These are phyloP conservation scores for Heterodera schachtii DNA, from an alignment of 1,140 invertebrate genomes.

Conservation along the genomic window DNA sequence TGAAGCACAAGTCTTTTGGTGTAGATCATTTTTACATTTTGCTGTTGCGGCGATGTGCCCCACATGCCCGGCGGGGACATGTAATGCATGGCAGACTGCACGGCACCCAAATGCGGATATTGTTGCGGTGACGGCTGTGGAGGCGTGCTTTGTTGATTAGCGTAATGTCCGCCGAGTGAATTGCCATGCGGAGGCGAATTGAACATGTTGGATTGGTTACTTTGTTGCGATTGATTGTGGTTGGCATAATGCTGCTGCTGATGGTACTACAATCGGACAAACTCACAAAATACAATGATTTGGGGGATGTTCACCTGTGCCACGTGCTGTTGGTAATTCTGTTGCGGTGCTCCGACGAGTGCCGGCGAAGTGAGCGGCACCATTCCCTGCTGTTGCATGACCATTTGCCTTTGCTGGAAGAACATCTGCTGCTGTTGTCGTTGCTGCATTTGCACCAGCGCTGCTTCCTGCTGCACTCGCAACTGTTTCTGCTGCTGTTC, in stretches of 20 bases:
- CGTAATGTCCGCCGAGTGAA: constrained; percentile 2
- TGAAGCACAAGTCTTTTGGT: too few relatives aligned
- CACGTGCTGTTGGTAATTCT: constrained; percentile 25
- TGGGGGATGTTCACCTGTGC: neutral
- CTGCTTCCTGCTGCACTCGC: constrained; percentile 29
- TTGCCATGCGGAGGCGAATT: constrained; percentile 4
- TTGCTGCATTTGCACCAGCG: constrained; percentile 21
- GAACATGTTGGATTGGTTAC: neutral
- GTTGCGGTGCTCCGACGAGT: neutral
- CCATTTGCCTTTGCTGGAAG: constrained; percentile 28
- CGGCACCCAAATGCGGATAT: neutral
- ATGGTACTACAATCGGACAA: constrained; percentile 7
- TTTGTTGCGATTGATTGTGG: constrained; percentile 8
- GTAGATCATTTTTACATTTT: neutral
- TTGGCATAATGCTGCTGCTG: constrained; percentile 17
- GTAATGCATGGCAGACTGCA: constrained; percentile 3
- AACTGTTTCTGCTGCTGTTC: constrained; percentile 26
- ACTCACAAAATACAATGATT: neutral
- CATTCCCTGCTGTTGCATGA: constrained; percentile 32
- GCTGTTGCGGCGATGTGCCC: neutral
- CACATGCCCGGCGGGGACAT: constrained; percentile 20
- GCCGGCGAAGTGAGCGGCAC: neutral
- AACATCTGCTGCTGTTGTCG: constrained; percentile 39
- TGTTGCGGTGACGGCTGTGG: constrained; percentile 2
- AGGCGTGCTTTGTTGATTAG: constrained; percentile 5